These are phyloP conservation scores for Oedothorax gibbosus DNA, from an alignment of 1,140 invertebrate genomes.

Conservation along the genomic window DNA sequence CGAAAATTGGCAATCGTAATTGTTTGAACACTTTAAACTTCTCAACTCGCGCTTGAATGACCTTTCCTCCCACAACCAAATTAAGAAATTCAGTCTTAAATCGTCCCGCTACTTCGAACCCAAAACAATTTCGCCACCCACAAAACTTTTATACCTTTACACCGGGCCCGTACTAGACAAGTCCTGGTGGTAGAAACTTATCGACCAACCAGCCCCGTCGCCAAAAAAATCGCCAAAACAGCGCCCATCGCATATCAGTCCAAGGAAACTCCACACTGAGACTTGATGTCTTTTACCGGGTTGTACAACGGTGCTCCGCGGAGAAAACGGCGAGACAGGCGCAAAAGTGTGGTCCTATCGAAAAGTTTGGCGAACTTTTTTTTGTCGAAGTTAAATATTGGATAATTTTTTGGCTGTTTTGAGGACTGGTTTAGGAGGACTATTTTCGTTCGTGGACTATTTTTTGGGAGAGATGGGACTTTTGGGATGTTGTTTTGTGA, in stretches of 20 bases:
- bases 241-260: slow-evolving; percentile 5
- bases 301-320: not conserved
- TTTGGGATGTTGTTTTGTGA: slow-evolving; percentile 48
- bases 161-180: not conserved
- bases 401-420: too few species aligned
- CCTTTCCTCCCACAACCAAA: not conserved
- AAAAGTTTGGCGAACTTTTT: slow-evolving; percentile 3
- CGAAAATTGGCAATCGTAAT: too few species aligned
- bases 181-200: slow-evolving; percentile 26
- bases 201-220: slow-evolving; percentile 27
- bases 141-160: slow-evolving; percentile 55
- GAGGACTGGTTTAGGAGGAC: not conserved
- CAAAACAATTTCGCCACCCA: not conserved
- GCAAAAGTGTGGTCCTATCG: not conserved
- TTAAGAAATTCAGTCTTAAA: not conserved
- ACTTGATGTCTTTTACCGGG: slow-evolving; percentile 1
- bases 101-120: not conserved
- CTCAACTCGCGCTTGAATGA: too few species aligned
- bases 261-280: slow-evolving; percentile 23
- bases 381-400: not conserved
- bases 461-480: slow-evolving; percentile 16
- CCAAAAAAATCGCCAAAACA: slow-evolving; percentile 46
- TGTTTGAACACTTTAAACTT: too few species aligned
- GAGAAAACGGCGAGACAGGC: slow-evolving; percentile 12
- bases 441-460: not conserved